Base-by-base conservation (phyloP, 2,888 invertebrate species). In the Pyrrhosoma nymphula region DNA sequence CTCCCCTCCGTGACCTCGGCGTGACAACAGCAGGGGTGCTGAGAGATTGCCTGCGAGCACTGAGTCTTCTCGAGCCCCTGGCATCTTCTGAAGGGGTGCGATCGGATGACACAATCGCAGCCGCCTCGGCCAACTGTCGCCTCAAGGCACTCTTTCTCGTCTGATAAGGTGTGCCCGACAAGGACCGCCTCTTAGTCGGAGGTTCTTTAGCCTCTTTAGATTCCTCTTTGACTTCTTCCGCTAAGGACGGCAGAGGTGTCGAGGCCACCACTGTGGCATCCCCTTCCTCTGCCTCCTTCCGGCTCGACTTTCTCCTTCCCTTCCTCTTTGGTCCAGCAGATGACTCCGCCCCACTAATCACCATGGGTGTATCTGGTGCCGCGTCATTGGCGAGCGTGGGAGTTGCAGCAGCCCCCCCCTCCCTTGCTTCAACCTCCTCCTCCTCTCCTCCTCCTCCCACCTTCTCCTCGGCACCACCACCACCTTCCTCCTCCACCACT, bases 11-110 rank as follows among this genome's bases (percentile, higher is more conserved):
- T 69, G 93, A 93, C 47, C 69, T 93, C 0, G 93, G 93, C 16
- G 89, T 89, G 56, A 89, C 55, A 20, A 26, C 89, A 56, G 56
- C 26, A 55, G 89, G 89, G 18, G n/a, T 89, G 69, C 93, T 75
- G 39, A 93, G 4, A 6, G 69, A 75, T 23, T 93, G 93, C 26
- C 47, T 63, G 18, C 93, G 93, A 39, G 63, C 35, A 39, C 91
- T 91, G 63, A 60, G 93, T 12, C 93, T 93, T 69, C 93, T 93
- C 0, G 93, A 93, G 23, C 63, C 69, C n/a, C 93, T 69, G 2
- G 39, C 39, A 30, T 39, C 89, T 23, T 20, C 20, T 60, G 23
- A 14, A 23, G 39, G 69, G 30, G 35, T 10, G 12, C 1, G 12
- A 14, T 82, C 82, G 3, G 89, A 14, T 0, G 47, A 30, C 3